Conservation (phyloP, 2,113 vertebrate species). For the Baryphthengus martii region DNA sequence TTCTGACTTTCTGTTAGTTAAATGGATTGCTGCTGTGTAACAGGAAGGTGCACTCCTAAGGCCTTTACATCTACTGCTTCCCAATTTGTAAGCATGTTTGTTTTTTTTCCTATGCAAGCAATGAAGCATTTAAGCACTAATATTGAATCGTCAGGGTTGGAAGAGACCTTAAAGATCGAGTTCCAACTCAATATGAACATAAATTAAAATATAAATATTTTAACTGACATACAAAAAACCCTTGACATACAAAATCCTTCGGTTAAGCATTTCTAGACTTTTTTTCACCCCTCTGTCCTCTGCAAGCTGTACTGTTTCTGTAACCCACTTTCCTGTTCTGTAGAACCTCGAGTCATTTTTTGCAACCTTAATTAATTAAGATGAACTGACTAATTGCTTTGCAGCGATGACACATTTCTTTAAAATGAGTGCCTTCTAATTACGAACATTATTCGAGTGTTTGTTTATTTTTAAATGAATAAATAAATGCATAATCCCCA, state of each 20-base stretch:
- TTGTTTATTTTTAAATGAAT: not conserved
- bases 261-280: not conserved
- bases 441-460: not conserved
- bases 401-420: not conserved
- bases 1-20: not conserved
- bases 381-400: constrained; percentile 18
- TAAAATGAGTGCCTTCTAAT: not conserved
- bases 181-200: no score
- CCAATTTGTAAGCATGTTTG: not conserved
- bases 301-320: not conserved
- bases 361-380: not conserved
- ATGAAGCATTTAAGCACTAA: not conserved
- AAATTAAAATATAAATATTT: not conserved
- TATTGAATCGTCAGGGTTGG: no score
- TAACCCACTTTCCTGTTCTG: constrained; percentile 6
- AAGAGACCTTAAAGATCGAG: no score
- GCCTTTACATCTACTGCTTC: not conserved
- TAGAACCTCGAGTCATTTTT: not conserved
- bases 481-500: not conserved
- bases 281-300: constrained; percentile 8
- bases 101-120: not conserved
- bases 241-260: not conserved
- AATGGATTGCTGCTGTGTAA: not conserved
- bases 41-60: accelerated
- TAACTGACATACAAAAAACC: not conserved